Evolutionary conservation across 2,888 invertebrate species (phyloP).

Genomic region (Lithodes maja): DNA sequence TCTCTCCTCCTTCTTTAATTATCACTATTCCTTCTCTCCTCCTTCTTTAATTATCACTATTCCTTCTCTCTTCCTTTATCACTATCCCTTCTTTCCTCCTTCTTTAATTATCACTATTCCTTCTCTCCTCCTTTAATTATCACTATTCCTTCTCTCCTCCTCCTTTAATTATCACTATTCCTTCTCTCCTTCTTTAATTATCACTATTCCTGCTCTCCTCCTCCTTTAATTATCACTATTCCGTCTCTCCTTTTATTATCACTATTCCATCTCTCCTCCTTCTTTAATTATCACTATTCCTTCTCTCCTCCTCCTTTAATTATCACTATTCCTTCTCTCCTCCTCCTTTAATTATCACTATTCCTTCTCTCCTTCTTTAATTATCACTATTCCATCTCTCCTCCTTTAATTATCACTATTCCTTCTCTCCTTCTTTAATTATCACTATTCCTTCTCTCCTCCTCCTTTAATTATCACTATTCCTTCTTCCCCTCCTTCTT

Average conservation of each 20-base stretch:
- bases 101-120: background rate
- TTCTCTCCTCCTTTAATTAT: background rate
- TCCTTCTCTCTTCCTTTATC: background rate
- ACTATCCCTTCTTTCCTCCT: background rate
- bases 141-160: background rate
- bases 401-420: conserved; percentile 6
- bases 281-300: background rate
- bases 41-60: background rate
- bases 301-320: background rate
- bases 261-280: background rate
- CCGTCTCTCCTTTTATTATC: background rate
- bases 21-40: background rate
- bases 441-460: background rate
- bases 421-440: background rate
- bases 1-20: conserved; percentile 3
- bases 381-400: background rate
- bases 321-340: background rate
- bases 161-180: background rate
- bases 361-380: background rate
- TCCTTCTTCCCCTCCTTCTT: background rate
- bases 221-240: background rate
- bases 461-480: background rate
- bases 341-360: no score
- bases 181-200: background rate
- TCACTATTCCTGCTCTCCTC: conserved; percentile 5